Conservation (phyloP, 2,888 invertebrate species). For the Coelopa pilipes region DNA sequence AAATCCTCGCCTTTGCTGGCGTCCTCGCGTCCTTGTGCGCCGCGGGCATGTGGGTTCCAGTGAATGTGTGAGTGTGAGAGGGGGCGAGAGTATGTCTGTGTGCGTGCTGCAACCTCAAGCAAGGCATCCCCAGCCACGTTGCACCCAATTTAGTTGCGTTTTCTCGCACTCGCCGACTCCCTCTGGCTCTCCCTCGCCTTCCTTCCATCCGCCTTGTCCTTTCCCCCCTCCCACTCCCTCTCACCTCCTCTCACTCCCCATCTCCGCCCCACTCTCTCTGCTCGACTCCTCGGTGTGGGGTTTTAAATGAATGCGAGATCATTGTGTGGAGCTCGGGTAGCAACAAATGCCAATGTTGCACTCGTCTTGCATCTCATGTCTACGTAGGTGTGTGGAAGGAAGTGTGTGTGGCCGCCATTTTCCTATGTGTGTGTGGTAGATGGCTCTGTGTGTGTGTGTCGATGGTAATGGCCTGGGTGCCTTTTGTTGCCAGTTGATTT, state of each 20-base stretch:
- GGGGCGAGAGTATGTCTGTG: neutral
- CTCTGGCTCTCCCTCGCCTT: too few species aligned
- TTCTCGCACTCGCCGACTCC: neutral
- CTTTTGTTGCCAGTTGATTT: neutral
- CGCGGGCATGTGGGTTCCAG: too few species aligned
- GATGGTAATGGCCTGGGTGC: neutral
- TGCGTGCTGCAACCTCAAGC: slow-evolving; percentile 2
- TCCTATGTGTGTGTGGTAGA: too few species aligned
- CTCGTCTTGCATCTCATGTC: neutral
- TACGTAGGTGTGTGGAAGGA: neutral
- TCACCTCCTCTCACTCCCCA: too few species aligned
- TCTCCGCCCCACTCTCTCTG: too few species aligned
- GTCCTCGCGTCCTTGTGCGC: too few species aligned
- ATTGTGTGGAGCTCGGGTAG: neutral
- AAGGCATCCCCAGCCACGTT: neutral
- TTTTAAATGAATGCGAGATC: slow-evolving; percentile 11
- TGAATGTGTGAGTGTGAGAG: neutral
- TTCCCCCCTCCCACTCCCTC: too few species aligned
- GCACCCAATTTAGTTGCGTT: slow-evolving; percentile 14
- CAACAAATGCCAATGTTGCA: neutral
- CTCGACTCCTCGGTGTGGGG: neutral
- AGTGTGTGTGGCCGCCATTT: neutral
- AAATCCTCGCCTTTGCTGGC: neutral
- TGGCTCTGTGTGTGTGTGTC: neutral
- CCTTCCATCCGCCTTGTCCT: too few species aligned